Conservation (phyloP, 2,888 invertebrate species). For the Agonopterix subpropinquella region DNA sequence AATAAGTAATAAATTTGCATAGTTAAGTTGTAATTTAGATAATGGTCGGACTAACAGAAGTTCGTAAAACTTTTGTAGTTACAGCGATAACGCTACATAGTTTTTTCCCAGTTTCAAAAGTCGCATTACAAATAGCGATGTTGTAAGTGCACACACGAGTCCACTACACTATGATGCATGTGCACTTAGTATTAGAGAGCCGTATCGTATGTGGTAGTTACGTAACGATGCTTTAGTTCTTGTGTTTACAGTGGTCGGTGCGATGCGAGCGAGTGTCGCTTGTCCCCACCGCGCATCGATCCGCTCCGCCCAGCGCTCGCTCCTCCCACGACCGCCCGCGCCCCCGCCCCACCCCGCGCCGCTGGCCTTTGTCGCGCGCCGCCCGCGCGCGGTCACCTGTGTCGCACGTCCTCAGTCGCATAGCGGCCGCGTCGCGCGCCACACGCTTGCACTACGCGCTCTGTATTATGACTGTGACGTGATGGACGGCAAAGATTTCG, state of each 20-base stretch:
- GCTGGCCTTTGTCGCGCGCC: slow-evolving; percentile 43
- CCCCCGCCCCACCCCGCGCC: slow-evolving; percentile 29
- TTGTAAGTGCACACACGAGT: background rate
- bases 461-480: slow-evolving; percentile 66
- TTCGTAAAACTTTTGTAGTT: too few relatives aligned
- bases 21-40: too few relatives aligned
- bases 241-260: slow-evolving; percentile 50
- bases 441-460: slow-evolving; percentile 59
- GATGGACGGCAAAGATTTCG: slow-evolving; percentile 71
- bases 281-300: slow-evolving; percentile 73
- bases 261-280: slow-evolving; percentile 44
- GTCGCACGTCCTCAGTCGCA: slow-evolving; percentile 75
- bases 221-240: slow-evolving; percentile 50
- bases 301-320: slow-evolving; percentile 71
- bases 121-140: background rate
- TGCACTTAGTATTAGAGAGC: background rate
- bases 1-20: too few relatives aligned
- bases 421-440: slow-evolving; percentile 77
- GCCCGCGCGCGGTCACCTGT: slow-evolving; percentile 71
- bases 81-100: too few relatives aligned
- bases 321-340: slow-evolving; percentile 60
- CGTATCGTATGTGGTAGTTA: slow-evolving; percentile 27
- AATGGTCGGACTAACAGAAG: too few relatives aligned
- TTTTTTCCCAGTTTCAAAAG: too few relatives aligned
- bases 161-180: background rate